phyloP scores from a whole-genome alignment of 2,797 vertebrate genomes.

The Tangara arthus region DNA sequence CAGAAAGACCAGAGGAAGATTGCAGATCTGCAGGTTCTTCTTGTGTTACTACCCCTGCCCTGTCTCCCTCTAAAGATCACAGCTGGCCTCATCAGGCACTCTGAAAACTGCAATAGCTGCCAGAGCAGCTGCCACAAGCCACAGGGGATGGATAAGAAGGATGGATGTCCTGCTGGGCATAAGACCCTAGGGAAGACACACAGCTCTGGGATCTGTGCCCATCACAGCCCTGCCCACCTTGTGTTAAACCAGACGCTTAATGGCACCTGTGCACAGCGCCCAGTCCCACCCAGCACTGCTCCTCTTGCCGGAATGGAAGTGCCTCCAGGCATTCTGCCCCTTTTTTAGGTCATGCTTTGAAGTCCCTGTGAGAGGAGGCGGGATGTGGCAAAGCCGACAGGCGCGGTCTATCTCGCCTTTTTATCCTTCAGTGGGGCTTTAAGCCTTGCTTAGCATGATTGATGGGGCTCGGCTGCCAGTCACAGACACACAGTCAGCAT shows the following conservation, averaged over 20 bases:
- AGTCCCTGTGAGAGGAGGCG: background rate
- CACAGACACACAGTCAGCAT: slow-evolving; percentile 1
- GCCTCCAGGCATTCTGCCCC: background rate
- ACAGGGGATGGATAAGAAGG: background rate
- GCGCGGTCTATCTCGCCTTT: background rate
- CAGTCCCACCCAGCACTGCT: background rate
- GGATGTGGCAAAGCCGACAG: slow-evolving; percentile 18
- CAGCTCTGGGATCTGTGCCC: background rate
- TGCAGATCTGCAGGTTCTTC: background rate
- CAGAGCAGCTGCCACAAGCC: background rate
- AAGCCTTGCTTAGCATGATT: slow-evolving; percentile 39
- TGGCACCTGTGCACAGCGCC: background rate
- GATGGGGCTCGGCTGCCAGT: background rate
- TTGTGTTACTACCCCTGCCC: background rate
- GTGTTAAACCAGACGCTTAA: background rate
- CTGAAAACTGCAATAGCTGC: background rate
- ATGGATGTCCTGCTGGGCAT: background rate
- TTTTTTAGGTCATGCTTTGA: slow-evolving; percentile 13
- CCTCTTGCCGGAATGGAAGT: background rate
- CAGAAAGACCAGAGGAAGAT: background rate
- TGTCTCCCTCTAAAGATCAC: background rate
- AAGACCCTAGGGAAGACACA: background rate
- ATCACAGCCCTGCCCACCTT: fast-evolving
- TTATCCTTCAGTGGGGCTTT: background rate
- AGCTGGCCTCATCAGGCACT: background rate